Conservation (phyloP, 2,113 vertebrate species). For the Aegypius monachus region DNA sequence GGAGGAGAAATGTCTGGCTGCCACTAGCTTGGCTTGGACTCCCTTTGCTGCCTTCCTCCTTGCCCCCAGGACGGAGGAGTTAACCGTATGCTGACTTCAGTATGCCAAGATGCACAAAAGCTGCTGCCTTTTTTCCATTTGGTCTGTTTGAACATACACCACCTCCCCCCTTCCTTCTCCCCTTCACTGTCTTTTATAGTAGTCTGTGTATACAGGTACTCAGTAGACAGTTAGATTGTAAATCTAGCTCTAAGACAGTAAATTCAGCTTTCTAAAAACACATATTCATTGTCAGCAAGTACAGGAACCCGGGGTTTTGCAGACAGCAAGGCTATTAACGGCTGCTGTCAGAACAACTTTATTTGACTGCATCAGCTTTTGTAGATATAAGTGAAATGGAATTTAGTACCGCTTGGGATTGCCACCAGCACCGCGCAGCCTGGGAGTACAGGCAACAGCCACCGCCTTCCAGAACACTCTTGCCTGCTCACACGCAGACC, state of each 20-base stretch:
- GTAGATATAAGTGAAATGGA: background rate
- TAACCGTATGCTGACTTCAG: background rate
- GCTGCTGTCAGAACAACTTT: slow-evolving; percentile 64
- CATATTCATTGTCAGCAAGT: slow-evolving; percentile 19
- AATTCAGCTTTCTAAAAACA: slow-evolving; percentile 52
- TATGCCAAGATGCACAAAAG: background rate
- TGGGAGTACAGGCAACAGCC: background rate
- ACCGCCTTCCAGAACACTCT: background rate
- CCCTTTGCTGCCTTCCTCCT: background rate
- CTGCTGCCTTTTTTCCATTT: background rate
- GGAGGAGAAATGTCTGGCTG: background rate
- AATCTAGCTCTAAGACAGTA: slow-evolving; percentile 46
- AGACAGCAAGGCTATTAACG: slow-evolving; percentile 60
- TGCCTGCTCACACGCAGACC: background rate
- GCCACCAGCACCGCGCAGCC: background rate
- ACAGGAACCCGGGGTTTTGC: background rate
- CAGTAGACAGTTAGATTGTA: slow-evolving; percentile 2
- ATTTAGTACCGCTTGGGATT: background rate
- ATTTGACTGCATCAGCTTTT: slow-evolving; percentile 47
- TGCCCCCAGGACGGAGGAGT: background rate
- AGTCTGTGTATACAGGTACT: background rate
- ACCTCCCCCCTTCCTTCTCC: background rate
- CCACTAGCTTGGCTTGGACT: background rate
- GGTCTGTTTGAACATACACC: background rate
- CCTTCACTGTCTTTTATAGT: background rate